Evolutionary conservation across 2,888 invertebrate species (phyloP), one percentile per base, ranked within the genome.

Genomic region (Allophyes oxyacanthae): DNA sequence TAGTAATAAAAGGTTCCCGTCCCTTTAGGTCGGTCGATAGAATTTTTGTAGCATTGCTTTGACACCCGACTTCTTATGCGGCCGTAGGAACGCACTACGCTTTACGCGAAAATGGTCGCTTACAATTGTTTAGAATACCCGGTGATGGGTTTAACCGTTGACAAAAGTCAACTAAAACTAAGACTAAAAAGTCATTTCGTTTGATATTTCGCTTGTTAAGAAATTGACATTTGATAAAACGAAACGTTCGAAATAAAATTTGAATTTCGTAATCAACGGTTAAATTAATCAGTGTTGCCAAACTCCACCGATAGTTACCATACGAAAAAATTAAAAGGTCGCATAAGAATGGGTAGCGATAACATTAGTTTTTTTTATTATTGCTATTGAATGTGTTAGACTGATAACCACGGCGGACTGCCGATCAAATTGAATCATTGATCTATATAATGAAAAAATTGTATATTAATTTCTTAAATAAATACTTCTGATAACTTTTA

Each of bases 391-490:
- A 76, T 80, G 77, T 77, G 74, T 82, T 86, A 84, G 88, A 89
- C 87, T 88, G 89, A 87, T 76, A 64, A 44, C 73, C 71, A 79
- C 78, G 82, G 83, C 82, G 75, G 72, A 78, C 78, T 51, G 87
- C 87, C 84, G 82, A 82, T 81, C 85, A 81, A 80, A 78, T 78
- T 81, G 83, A 87, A 87, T 83, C 84, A 85, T 85, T 88, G 82
- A 84, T 86, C 84, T 84, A 85, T 90, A 88, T 91, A 91, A 89
- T 91, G 90, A 89, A 84, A 87, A 75, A 87, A 91, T 91, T 93
- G 92, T 93, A 92, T 93, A 92, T 89, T 92, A 88, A 92, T 92
- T 92, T 93, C 91, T 86, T 92, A 89, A 94, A 93, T 94, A 93
- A 93, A 91, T 87, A 88, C 87, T 91, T 90, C 87, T 84, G 70